These are phyloP conservation scores for Hyles lineata DNA, from an alignment of 2,888 invertebrate species.

Conservation along the genomic window DNA sequence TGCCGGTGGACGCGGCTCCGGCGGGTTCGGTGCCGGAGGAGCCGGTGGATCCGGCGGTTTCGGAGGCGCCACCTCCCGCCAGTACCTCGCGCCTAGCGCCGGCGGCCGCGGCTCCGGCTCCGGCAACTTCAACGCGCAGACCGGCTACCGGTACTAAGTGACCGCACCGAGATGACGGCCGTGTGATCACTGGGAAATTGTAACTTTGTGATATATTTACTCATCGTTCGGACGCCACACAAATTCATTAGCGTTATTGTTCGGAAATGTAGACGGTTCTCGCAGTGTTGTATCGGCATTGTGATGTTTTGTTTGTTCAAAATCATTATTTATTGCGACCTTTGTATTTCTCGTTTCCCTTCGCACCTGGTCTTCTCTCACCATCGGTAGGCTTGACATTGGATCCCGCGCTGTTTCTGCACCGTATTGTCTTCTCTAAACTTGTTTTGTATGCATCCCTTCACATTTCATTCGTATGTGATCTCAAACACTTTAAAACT, in stretches of 20 bases:
- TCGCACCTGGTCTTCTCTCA: background rate
- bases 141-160: slow-evolving; percentile 76
- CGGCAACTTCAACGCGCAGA: slow-evolving; percentile 77
- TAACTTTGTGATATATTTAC: slow-evolving; percentile 24
- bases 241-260: background rate
- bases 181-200: slow-evolving; percentile 41
- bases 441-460: slow-evolving; percentile 3
- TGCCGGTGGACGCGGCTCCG: slow-evolving; percentile 43
- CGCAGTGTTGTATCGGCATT: background rate
- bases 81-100: slow-evolving; percentile 75
- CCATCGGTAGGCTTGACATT: slow-evolving; percentile 11
- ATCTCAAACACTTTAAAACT: slow-evolving; percentile 49
- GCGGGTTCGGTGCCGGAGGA: slow-evolving; percentile 46
- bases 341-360: background rate
- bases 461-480: slow-evolving; percentile 42
- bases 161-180: slow-evolving; percentile 43
- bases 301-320: slow-evolving; percentile 6
- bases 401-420: slow-evolving; percentile 11
- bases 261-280: background rate
- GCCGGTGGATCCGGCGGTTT: slow-evolving; percentile 46
- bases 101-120: slow-evolving; percentile 70
- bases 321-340: slow-evolving; percentile 22
- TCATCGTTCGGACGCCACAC: slow-evolving; percentile 8
- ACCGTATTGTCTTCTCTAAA: slow-evolving; percentile 20
- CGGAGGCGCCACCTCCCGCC: slow-evolving; percentile 70